Evolutionary conservation across 2,113 vertebrate genomes (phyloP), one percentile per base, ranked within the genome.

Genomic region (Recurvirostra avosetta): DNA sequence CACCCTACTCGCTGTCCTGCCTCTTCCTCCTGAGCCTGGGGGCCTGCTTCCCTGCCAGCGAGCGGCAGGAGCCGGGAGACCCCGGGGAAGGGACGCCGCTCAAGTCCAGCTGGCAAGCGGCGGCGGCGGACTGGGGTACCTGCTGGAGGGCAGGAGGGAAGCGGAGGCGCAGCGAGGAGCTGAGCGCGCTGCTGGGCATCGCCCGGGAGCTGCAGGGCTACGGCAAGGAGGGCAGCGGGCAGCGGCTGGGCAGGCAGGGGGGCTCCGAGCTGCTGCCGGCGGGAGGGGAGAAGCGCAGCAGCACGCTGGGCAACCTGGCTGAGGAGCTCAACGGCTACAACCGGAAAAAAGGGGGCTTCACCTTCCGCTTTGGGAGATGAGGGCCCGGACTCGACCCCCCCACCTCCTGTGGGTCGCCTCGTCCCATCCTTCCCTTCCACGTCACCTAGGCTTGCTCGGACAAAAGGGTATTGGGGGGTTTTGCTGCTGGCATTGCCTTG

Each of bases 321-420:
- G 97, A 98, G 81, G 98, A 98, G 63, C 90, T 98, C 41, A 97
- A 15, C 0, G 93, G 97, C 59, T 98, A 97, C 81, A 87, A 82
- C 93, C 95, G 98, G 86, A 97, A 43, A 92, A 98, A 98, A 72
- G 98, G 98, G 0, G 98, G 98, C 23, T 98, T 98, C 94, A 96
- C 96, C 82, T 98, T 98, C 96, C 96, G 98, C 78, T 98, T 98
- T 0, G 98, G 98, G 66, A 97, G 97, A 59, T 94, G 96, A 90
- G 94, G 68, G 82, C 50, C 43, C 0, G 41, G 67, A 72, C 22
- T 50, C 1, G 38, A 32, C 43, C 5, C 6, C 11, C 4, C 21
- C 41, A 1, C 5, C 34, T 68, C 30, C 83, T 15, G 30, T 6
- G 2, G 80, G 27, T 62, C 9, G 0, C 43, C 53, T 29, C 12